Conservation (phyloP, 2,888 invertebrate genomes). For the Polyommatus icarus region DNA sequence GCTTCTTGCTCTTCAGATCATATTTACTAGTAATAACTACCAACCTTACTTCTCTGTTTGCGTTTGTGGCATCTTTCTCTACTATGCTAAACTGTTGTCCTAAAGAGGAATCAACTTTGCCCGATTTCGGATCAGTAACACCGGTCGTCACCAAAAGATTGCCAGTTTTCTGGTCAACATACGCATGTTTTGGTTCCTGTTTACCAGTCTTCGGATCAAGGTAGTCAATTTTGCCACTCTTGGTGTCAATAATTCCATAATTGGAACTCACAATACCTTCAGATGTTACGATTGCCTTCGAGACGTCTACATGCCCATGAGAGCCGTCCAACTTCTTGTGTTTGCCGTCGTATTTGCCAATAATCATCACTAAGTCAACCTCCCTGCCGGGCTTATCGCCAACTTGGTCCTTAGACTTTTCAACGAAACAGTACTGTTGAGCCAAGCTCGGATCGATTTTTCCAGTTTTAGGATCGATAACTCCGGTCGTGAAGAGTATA, state of each 20-base stretch:
- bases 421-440: slow-evolving; percentile 84
- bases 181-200: slow-evolving; percentile 83
- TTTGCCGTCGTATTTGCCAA: slow-evolving; percentile 82
- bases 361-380: slow-evolving; percentile 81
- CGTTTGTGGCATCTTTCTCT: slow-evolving; percentile 83
- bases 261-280: slow-evolving; percentile 81
- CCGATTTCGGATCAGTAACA: slow-evolving; percentile 83
- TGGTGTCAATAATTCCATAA: slow-evolving; percentile 84
- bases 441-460: slow-evolving; percentile 84
- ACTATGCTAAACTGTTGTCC: slow-evolving; percentile 85
- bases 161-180: slow-evolving; percentile 85
- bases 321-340: slow-evolving; percentile 72
- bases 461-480: slow-evolving; percentile 84
- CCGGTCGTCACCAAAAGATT: slow-evolving; percentile 83
- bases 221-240: slow-evolving; percentile 82
- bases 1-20: slow-evolving; percentile 76
- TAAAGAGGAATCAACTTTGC: slow-evolving; percentile 83
- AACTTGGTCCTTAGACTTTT: slow-evolving; percentile 79
- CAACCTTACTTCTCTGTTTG: slow-evolving; percentile 81
- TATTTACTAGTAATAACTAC: slow-evolving; percentile 82
- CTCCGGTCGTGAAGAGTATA: slow-evolving; percentile 81
- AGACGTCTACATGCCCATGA: slow-evolving; percentile 76
- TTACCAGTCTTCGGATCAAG: slow-evolving; percentile 83
- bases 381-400: slow-evolving; percentile 72
- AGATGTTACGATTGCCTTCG: slow-evolving; percentile 81